These are phyloP conservation scores for Athripsodes cinereus DNA, from an alignment of 2,888 invertebrate species.

Conservation along the genomic window DNA sequence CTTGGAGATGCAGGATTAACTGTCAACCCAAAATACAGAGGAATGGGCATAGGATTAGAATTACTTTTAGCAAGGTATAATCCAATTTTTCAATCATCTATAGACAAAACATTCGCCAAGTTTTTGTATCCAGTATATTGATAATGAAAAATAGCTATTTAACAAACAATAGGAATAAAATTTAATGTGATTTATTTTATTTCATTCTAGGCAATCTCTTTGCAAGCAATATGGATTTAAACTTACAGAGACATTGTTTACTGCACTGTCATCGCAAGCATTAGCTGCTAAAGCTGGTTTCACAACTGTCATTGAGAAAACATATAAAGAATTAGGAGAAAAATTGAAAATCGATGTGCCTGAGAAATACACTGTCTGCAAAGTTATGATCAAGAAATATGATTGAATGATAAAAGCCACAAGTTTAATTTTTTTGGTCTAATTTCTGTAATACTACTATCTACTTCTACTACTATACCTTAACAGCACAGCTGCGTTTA, in stretches of 20 bases:
- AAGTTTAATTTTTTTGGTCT: no score
- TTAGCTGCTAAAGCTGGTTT: constrained; percentile 23
- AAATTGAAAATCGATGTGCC: constrained; percentile 16
- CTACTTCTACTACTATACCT: no score
- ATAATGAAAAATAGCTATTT: neutral
- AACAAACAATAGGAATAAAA: no score
- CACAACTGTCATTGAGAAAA: constrained; percentile 14
- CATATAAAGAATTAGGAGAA: constrained; percentile 16
- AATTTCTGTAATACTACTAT: no score
- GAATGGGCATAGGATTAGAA: constrained; percentile 22
- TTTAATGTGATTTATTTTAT: neutral
- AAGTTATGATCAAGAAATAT: constrained; percentile 19
- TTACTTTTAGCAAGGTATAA: constrained; percentile 19
- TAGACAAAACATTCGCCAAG: no score
- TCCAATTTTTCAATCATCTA: no score
- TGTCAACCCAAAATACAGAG: constrained; percentile 17
- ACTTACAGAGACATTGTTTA: constrained; percentile 22
- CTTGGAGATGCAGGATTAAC: constrained; percentile 16
- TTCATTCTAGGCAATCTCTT: constrained; percentile 10
- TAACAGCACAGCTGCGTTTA: no score
- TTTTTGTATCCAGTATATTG: no score
- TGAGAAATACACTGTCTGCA: constrained; percentile 13
- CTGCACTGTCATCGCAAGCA: constrained; percentile 18
- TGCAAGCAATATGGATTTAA: constrained; percentile 16
- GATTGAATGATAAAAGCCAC: neutral